Evolutionary conservation across 64 coral and sea anemone genomes (phyloP).

Genomic region (Exaiptasia diaphana): DNA sequence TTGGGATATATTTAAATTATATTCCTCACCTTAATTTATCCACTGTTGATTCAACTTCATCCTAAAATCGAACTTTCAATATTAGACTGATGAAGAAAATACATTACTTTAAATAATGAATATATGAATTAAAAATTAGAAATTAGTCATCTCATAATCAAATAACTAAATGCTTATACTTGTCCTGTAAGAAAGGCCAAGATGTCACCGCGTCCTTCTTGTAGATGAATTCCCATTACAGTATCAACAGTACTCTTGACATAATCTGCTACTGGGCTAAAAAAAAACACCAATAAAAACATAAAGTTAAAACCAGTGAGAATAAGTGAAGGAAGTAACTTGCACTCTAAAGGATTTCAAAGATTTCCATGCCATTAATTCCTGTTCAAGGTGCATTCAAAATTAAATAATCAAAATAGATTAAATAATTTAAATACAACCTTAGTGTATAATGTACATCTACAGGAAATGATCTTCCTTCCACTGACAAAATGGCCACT

Average conservation of each 20-base stretch:
- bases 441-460: slow-evolving; percentile 76
- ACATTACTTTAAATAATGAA: neutral
- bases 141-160: too few relatives aligned
- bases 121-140: neutral
- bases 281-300: neutral
- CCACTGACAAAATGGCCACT: slow-evolving; percentile 82
- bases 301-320: too few relatives aligned
- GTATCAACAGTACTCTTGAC: slow-evolving; percentile 84
- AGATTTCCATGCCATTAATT: too few relatives aligned
- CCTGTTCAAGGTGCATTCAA: too few relatives aligned
- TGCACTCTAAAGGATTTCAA: too few relatives aligned
- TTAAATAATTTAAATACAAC: too few relatives aligned
- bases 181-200: slow-evolving; percentile 92
- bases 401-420: too few relatives aligned
- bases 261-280: slow-evolving; percentile 90
- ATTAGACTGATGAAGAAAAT: too few relatives aligned
- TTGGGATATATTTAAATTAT: too few relatives aligned
- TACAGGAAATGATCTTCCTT: slow-evolving; percentile 89
- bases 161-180: slow-evolving; percentile 29
- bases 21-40: slow-evolving; percentile 33
- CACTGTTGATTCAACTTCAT: slow-evolving; percentile 73
- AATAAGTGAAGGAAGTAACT: too few relatives aligned
- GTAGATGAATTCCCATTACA: slow-evolving; percentile 92
- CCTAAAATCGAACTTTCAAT: too few relatives aligned
- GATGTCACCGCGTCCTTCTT: slow-evolving; percentile 86